These are phyloP conservation scores for Oreochromis spilurus DNA, from an alignment of 2,113 vertebrate genomes.

Conservation along the genomic window DNA sequence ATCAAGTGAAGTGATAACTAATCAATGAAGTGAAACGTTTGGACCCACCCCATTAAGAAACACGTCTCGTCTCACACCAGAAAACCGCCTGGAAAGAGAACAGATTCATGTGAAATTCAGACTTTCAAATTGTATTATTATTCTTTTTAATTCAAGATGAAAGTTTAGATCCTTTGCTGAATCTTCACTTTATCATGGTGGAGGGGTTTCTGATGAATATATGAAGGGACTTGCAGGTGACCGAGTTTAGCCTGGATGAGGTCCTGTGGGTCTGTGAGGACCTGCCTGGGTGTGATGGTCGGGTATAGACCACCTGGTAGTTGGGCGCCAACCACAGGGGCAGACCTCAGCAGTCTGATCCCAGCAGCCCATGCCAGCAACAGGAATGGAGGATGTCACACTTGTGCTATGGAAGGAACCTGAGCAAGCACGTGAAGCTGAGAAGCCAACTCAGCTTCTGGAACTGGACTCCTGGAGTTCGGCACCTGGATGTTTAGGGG, in stretches of 20 bases:
- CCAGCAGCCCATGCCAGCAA: neutral
- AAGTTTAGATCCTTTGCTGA: neutral
- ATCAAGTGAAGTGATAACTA: neutral
- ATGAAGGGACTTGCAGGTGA: neutral
- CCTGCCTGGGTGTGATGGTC: neutral
- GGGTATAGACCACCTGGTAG: neutral
- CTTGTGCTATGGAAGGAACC: neutral
- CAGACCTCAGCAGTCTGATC: neutral
- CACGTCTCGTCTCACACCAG: conserved; percentile 90
- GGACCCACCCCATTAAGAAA: conserved; percentile 97
- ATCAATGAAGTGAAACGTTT: neutral
- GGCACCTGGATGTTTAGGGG: neutral
- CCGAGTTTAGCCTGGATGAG: neutral
- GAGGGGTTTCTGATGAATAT: neutral
- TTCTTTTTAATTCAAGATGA: neutral
- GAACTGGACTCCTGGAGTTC: neutral
- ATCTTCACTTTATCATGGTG: neutral
- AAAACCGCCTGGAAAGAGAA: conserved; percentile 85
- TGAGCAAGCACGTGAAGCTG: neutral
- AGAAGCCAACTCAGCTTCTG: neutral
- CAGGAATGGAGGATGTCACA: neutral
- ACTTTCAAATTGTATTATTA: neutral
- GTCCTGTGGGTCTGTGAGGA: neutral
- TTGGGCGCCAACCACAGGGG: neutral
- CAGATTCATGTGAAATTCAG: neutral